A percentile compares a stretch with the other conserved stretches of the same genome.
These are phyloP conservation scores for Zophobas morio DNA, from an alignment of 1,140 invertebrate species.

Conservation along the genomic window DNA sequence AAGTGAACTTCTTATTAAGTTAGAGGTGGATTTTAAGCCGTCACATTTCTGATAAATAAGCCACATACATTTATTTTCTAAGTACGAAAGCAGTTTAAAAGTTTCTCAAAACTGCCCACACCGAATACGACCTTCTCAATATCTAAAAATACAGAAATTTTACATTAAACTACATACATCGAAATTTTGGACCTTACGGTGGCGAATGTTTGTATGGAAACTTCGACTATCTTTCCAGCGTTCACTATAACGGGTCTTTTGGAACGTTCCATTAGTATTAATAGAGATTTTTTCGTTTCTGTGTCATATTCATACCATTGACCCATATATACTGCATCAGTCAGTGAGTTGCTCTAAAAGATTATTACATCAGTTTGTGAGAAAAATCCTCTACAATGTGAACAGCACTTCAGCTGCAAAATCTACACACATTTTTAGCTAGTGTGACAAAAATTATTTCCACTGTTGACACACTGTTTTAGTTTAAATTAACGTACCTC, in stretches of 20 bases:
- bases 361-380: neutral
- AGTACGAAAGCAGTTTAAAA: too few relatives aligned
- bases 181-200: neutral
- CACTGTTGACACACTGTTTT: too few relatives aligned
- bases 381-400: too few relatives aligned
- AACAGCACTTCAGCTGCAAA: neutral
- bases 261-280: neutral
- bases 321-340: too few relatives aligned
- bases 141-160: neutral
- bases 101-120: neutral
- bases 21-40: too few relatives aligned
- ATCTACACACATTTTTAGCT: neutral
- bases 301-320: too few relatives aligned
- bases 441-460: neutral
- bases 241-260: neutral
- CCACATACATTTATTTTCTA: too few relatives aligned
- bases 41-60: too few relatives aligned
- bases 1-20: too few relatives aligned
- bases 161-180: neutral
- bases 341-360: neutral
- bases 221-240: neutral
- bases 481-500: neutral
- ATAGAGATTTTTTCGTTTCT: too few relatives aligned
- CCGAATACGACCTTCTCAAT: neutral
- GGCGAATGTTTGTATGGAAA: neutral